A percentile compares a stretch with the other conserved stretches of the same genome.
phyloP scores from a whole-genome alignment of 2,888 invertebrate genomes.

The Atrina japonica region DNA sequence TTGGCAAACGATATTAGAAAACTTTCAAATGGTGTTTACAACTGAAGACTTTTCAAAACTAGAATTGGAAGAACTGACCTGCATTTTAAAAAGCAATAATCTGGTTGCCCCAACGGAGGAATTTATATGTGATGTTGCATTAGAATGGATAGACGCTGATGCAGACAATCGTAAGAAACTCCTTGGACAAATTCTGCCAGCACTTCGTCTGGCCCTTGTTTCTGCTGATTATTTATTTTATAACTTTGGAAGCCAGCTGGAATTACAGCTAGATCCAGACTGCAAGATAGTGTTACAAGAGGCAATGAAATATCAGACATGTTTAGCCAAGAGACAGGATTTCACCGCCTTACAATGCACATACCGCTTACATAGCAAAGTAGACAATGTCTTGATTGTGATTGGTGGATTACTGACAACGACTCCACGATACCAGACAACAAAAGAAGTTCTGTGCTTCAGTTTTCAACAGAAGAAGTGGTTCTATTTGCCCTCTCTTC shows the following conservation, averaged over 20 bases:
- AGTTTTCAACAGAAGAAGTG: slow-evolving; percentile 68
- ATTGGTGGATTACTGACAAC: slow-evolving; percentile 67
- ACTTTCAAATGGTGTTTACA: slow-evolving; percentile 57
- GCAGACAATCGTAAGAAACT: slow-evolving; percentile 83
- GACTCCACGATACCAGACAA: slow-evolving; percentile 63
- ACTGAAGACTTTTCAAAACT: slow-evolving; percentile 81
- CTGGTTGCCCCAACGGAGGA: slow-evolving; percentile 93
- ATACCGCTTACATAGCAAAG: slow-evolving; percentile 58
- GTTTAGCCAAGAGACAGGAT: slow-evolving; percentile 58
- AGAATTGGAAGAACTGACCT: slow-evolving; percentile 88
- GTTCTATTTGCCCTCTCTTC: slow-evolving; percentile 68
- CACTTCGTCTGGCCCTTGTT: slow-evolving; percentile 67
- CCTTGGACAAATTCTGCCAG: slow-evolving; percentile 79
- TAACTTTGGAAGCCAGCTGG: slow-evolving; percentile 52
- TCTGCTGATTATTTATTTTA: slow-evolving; percentile 68
- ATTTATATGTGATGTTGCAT: slow-evolving; percentile 87
- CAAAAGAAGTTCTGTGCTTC: slow-evolving; percentile 69
- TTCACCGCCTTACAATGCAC: slow-evolving; percentile 57
- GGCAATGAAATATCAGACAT: slow-evolving; percentile 66
- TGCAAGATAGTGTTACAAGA: slow-evolving; percentile 59
- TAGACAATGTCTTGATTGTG: slow-evolving; percentile 65
- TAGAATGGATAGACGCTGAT: slow-evolving; percentile 86
- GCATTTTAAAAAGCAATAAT: slow-evolving; percentile 89
- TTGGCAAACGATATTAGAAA: slow-evolving; percentile 85
- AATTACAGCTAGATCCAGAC: slow-evolving; percentile 42